Evolutionary conservation across 2,888 invertebrate genomes (phyloP).

Genomic region (Lasioglossum zephyrum): DNA sequence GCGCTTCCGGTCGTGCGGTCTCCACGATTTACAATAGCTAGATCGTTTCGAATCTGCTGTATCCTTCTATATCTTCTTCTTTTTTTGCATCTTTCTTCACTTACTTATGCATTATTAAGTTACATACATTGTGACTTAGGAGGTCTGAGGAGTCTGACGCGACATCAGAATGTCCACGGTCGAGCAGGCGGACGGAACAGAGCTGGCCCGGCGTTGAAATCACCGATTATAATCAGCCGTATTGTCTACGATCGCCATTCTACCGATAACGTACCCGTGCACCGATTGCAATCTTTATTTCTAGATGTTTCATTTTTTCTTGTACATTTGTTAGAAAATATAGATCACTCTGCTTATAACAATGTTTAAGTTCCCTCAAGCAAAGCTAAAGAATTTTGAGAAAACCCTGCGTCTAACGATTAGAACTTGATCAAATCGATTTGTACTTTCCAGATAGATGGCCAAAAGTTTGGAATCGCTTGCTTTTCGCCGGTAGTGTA

Average conservation of each 20-base stretch:
- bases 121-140: conserved; percentile 59
- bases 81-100: background rate
- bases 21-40: conserved; percentile 3
- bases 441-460: background rate
- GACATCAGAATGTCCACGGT: conserved; percentile 63
- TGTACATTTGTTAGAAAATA: background rate
- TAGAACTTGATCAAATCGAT: background rate
- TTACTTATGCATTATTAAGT: conserved; percentile 27
- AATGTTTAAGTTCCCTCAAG: background rate
- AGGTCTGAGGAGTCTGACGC: conserved; percentile 49
- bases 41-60: background rate
- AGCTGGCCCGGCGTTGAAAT: conserved; percentile 44
- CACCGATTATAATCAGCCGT: background rate
- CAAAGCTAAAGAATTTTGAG: background rate
- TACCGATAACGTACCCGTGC: background rate
- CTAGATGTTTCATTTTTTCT: background rate
- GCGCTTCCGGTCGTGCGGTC: conserved; percentile 34
- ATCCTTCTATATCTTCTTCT: background rate
- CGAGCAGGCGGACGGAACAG: conserved; percentile 72
- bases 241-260: background rate
- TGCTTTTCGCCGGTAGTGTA: no score
- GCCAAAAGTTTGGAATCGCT: no score
- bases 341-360: background rate
- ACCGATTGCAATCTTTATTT: background rate
- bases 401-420: background rate